phyloP scores from a whole-genome alignment of 2,113 vertebrate species.

The Tachycineta bicolor region DNA sequence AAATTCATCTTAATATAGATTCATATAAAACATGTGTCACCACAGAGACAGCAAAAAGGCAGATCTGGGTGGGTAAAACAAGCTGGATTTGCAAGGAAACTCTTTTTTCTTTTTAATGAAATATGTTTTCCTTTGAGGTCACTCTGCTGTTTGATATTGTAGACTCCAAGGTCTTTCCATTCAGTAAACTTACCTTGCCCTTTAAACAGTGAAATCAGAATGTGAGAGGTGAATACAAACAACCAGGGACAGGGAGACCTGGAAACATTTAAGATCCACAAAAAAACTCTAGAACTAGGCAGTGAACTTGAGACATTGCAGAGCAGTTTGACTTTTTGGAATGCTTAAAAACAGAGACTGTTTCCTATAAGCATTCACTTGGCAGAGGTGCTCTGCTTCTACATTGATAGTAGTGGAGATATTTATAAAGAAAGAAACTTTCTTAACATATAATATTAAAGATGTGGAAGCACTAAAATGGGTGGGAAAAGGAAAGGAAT shows the following conservation, averaged over 20 bases:
- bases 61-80: conserved; percentile 66
- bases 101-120: conserved; percentile 67
- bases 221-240: conserved; percentile 15
- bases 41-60: conserved; percentile 67
- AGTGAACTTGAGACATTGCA: not conserved
- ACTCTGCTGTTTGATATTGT: conserved; percentile 60
- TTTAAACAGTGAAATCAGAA: conserved; percentile 59
- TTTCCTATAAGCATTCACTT: not conserved
- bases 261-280: conserved; percentile 10
- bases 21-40: conserved; percentile 87
- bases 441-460: not conserved
- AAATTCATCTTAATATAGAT: conserved; percentile 86
- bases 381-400: not conserved
- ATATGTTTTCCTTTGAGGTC: conserved; percentile 63
- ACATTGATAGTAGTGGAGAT: not conserved
- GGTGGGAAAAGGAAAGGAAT: not conserved
- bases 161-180: conserved; percentile 48
- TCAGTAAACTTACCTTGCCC: conserved; percentile 57
- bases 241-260: not conserved
- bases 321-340: not conserved
- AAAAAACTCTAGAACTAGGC: not conserved
- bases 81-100: conserved; percentile 65
- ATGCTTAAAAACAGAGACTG: not conserved
- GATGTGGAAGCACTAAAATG: not conserved
- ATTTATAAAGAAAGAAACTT: not conserved